Evolutionary conservation across 35 echinoderm and acorn worm genomes (phyloP), one percentile per base, ranked within the genome.

Genomic region (Apostichopus parvimensis): DNA sequence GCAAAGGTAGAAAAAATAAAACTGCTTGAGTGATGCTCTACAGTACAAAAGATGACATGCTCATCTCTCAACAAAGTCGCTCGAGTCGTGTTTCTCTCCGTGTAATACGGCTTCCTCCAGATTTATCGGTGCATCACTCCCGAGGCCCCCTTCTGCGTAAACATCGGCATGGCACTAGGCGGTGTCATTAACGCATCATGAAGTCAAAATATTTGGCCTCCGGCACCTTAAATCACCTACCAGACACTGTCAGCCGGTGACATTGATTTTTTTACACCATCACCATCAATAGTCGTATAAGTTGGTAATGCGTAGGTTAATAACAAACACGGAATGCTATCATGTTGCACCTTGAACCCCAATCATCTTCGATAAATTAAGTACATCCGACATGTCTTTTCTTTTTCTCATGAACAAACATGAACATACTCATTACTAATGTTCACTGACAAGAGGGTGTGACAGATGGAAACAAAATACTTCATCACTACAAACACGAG

Each of bases 171-270:
- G 56, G 81, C 57, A 59, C 34, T 58, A 84, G 56, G 55, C 81
- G 23, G 54, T 84, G 81, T 84, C 81, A 58, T 55, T 58, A 60
- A 59, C 56, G 15, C 81, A 84, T 10, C 54, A 21, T 55, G 10
- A 54, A 17, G 55, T 84, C 81, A 84, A 84, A 83, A 84, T 84
- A 84, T 84, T 84, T 84, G 81, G 81, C 81, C 81, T 84, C 15
- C 54, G 23, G 57, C 81, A 58, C 81, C 55, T 84, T 84, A 84
- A 84, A 84, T 84, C 81, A 84, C 52, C 57, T 84, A 84, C 55
- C 55, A 57, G 56, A 84, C 81, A 84, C 55, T 84, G 81, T 60
- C 17, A 58, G 22, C 55, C 54, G n/a, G 15, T 75, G 71, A 75
- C 71, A 75, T 75, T 75, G 71, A 75, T 75, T 75, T 75, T 45